phyloP scores from a whole-genome alignment of 2,797 vertebrate species.

The Fistularia tabacaria region DNA sequence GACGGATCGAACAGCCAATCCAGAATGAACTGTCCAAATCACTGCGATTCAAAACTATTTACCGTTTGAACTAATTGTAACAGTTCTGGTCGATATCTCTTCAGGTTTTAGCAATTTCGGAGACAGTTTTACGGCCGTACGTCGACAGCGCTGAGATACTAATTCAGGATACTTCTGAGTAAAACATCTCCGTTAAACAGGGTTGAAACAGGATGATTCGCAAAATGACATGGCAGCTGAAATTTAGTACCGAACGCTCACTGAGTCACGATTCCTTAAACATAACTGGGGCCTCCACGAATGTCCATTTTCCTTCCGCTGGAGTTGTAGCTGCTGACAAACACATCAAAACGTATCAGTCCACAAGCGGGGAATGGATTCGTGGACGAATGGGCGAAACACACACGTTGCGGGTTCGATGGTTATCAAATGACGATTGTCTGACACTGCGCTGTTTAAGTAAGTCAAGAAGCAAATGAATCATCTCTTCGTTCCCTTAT shows the following conservation, averaged over 20 bases:
- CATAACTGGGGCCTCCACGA: conserved; percentile 33
- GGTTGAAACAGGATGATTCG: conserved; percentile 22
- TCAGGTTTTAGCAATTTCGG: conserved; percentile 6
- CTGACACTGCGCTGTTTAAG: conserved; percentile 41
- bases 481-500: conserved; percentile 2
- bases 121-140: background rate
- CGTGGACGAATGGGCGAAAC: conserved; percentile 12
- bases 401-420: background rate
- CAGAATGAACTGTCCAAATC: conserved; percentile 6
- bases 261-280: conserved; percentile 42
- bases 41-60: background rate
- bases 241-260: conserved; percentile 25
- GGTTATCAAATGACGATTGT: conserved; percentile 49
- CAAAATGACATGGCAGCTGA: conserved; percentile 20
- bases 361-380: no score
- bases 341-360: conserved; percentile 23
- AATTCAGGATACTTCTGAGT: conserved; percentile 18
- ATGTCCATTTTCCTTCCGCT: conserved; percentile 46
- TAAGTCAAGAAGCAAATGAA: conserved; percentile 7
- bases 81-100: conserved; percentile 2
- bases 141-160: conserved; percentile 7
- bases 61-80: no score
- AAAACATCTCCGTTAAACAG: conserved; percentile 15
- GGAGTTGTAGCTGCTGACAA: conserved; percentile 28
- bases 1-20: no score